Percentiles rank a stretch among this genome's conserved stretches.
Evolutionary conservation across 2,888 invertebrate species (phyloP).

Genomic region (Idaea aversata): DNA sequence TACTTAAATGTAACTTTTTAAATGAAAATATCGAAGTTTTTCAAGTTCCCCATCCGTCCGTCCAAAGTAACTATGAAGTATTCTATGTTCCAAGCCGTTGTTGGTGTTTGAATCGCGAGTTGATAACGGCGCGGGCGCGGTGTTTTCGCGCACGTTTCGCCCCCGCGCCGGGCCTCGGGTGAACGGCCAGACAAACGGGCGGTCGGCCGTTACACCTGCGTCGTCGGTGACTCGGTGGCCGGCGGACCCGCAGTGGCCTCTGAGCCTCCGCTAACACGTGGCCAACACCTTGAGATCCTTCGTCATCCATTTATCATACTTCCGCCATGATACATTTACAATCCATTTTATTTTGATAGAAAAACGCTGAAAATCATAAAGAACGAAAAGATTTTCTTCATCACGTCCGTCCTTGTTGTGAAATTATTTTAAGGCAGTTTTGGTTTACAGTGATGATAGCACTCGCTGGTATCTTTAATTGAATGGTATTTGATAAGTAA

Average conservation of each 20-base stretch:
- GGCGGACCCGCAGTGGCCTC: slow-evolving; percentile 61
- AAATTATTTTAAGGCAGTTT: neutral
- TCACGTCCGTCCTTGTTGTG: too few species aligned
- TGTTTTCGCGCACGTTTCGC: slow-evolving; percentile 72
- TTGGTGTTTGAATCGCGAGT: slow-evolving; percentile 21
- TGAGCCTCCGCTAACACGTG: slow-evolving; percentile 38
- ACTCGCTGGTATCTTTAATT: slow-evolving; percentile 5
- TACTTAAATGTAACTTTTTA: too few species aligned
- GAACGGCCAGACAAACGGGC: slow-evolving; percentile 78
- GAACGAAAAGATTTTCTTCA: neutral
- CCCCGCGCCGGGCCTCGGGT: slow-evolving; percentile 76
- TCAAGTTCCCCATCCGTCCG: neutral
- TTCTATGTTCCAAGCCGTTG: slow-evolving; percentile 5
- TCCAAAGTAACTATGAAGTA: neutral
- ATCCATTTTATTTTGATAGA: neutral
- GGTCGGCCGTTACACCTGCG: slow-evolving; percentile 78
- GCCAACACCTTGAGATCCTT: slow-evolving; percentile 36
- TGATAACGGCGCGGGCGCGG: slow-evolving; percentile 71
- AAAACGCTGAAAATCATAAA: neutral
- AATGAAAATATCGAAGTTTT: too few species aligned
- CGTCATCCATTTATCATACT: slow-evolving; percentile 16
- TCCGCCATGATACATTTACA: neutral
- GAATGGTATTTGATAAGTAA: slow-evolving; percentile 20
- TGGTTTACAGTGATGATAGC: neutral
- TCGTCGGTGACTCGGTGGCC: slow-evolving; percentile 50